These are phyloP conservation scores for Diogma glabrata DNA, from an alignment of 2,888 invertebrate genomes.

Conservation along the genomic window DNA sequence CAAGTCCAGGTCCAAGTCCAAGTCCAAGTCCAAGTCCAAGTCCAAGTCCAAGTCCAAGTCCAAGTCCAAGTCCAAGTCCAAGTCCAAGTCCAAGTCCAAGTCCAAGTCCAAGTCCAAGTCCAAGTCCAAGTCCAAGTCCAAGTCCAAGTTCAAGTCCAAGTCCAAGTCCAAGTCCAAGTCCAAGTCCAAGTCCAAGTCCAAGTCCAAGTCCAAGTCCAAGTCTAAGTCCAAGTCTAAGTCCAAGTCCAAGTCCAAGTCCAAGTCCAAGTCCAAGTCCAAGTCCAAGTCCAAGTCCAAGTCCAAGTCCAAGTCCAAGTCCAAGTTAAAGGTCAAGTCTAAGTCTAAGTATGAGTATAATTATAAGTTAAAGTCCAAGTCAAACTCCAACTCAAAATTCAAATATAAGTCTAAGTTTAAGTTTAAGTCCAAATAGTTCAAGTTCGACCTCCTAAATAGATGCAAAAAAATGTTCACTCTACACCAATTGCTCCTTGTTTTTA, in stretches of 20 bases:
- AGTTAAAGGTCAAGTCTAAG: background rate
- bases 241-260: background rate
- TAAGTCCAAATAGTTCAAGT: background rate
- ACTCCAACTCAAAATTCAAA: background rate
- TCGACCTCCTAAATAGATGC: too few relatives aligned
- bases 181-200: background rate
- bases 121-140: background rate
- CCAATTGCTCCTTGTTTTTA: too few relatives aligned
- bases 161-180: background rate
- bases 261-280: background rate
- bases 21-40: background rate
- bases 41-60: background rate
- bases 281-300: background rate
- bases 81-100: background rate
- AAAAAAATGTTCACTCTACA: too few relatives aligned
- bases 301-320: constrained; percentile 1
- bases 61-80: background rate
- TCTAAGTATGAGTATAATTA: background rate
- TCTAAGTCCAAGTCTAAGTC: background rate
- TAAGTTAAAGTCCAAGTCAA: background rate
- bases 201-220: background rate
- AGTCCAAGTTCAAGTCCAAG: background rate
- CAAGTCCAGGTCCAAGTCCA: background rate
- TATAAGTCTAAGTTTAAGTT: background rate
- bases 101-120: background rate